Evolutionary conservation across 1,140 invertebrate genomes (phyloP).

Genomic region (Mesaphorura yosii): DNA sequence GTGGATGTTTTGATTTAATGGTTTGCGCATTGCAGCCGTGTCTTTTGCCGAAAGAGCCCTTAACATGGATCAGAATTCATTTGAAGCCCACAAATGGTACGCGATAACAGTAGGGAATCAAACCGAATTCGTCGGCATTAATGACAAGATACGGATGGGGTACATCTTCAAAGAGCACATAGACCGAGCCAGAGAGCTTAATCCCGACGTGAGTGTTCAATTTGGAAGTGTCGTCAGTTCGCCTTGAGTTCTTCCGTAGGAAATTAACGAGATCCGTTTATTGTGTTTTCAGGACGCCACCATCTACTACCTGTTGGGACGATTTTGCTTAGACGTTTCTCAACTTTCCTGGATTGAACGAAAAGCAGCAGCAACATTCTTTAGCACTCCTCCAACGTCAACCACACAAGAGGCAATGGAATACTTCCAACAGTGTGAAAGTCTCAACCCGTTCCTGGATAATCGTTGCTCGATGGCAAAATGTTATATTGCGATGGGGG

Average conservation of each 20-base stretch:
- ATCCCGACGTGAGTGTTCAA: too few species aligned
- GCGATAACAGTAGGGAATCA: conserved; percentile 56
- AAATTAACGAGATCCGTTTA: too few species aligned
- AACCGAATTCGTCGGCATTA: conserved; percentile 46
- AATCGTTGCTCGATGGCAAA: conserved; percentile 59
- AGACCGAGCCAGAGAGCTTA: conserved; percentile 52
- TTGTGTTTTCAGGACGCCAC: too few species aligned
- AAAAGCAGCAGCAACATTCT: conserved; percentile 57
- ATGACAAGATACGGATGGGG: conserved; percentile 58
- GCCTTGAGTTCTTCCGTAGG: too few species aligned
- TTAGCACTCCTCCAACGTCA: conserved; percentile 50
- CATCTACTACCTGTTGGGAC: conserved; percentile 56
- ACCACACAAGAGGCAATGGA: conserved; percentile 54
- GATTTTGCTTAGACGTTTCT: conserved; percentile 56
- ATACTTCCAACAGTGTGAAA: conserved; percentile 53
- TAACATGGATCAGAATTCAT: conserved; percentile 41
- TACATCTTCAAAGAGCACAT: conserved; percentile 58
- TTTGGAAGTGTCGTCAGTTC: too few species aligned
- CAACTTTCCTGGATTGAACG: conserved; percentile 55
- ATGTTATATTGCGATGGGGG: conserved; percentile 46
- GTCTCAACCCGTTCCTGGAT: conserved; percentile 52
- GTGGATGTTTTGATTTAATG: not conserved
- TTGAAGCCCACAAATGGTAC: conserved; percentile 63
- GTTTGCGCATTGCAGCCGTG: conserved; percentile 39
- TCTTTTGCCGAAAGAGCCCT: conserved; percentile 49